phyloP scores from a whole-genome alignment of 2,888 invertebrate species.

The Erebia ligea region DNA sequence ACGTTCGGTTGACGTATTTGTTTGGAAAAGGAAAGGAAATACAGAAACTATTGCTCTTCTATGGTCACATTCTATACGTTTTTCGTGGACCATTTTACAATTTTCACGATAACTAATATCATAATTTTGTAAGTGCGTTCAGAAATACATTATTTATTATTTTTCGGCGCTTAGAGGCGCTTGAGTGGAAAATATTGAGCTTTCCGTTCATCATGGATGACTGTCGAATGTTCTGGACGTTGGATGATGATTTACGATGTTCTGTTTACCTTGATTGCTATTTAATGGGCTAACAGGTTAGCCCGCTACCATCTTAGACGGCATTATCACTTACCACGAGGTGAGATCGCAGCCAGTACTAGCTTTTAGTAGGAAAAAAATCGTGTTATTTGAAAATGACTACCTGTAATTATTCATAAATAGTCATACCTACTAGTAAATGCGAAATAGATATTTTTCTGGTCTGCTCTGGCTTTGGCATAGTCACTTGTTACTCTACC shows the following conservation, averaged over 20 bases:
- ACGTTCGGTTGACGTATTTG: too few relatives aligned
- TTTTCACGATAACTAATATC: constrained; percentile 65
- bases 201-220: constrained; percentile 70
- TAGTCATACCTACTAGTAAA: too few relatives aligned
- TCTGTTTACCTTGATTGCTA: background rate
- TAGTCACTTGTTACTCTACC: too few relatives aligned
- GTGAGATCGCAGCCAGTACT: too few relatives aligned
- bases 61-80: background rate
- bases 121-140: constrained; percentile 81
- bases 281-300: background rate
- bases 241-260: background rate
- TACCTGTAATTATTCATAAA: too few relatives aligned
- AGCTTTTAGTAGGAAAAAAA: too few relatives aligned
- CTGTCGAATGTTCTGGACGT: constrained; percentile 37
- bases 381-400: too few relatives aligned
- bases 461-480: too few relatives aligned
- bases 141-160: constrained; percentile 75
- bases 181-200: constrained; percentile 76
- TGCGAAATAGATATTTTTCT: too few relatives aligned
- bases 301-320: too few relatives aligned
- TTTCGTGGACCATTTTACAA: constrained; percentile 4
- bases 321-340: too few relatives aligned
- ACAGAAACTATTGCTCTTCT: background rate
- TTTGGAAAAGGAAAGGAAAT: too few relatives aligned
- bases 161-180: constrained; percentile 56